Percentiles rank a stretch among this genome's conserved stretches.
phyloP scores from a whole-genome alignment of 2,113 vertebrate genomes.

The Anolis sagrei region DNA sequence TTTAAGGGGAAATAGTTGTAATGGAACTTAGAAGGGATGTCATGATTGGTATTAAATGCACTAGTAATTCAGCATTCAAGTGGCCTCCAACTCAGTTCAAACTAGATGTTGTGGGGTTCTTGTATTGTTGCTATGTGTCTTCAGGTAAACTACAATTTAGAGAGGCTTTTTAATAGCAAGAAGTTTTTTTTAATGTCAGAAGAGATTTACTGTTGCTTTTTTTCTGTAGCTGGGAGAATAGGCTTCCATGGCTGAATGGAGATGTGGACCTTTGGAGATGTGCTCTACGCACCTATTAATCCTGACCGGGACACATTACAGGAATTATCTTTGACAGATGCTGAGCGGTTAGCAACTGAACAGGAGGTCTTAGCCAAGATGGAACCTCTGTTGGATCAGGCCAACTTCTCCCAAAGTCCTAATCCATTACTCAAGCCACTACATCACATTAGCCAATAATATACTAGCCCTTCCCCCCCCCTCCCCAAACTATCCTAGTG shows the following conservation, averaged over 20 bases:
- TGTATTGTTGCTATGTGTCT: no score
- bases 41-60: neutral
- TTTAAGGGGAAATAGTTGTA: neutral
- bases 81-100: no score
- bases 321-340: conserved; percentile 57
- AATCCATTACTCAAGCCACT: neutral
- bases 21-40: neutral
- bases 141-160: no score
- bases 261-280: neutral
- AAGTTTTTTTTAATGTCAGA: no score
- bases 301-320: conserved; percentile 71
- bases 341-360: conserved; percentile 66
- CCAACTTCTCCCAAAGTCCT: conserved; percentile 54
- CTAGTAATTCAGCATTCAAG: no score
- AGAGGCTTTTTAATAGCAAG: no score
- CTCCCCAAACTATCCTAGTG: no score
- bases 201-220: no score
- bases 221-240: neutral
- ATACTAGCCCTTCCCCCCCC: no score
- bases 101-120: no score
- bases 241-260: neutral
- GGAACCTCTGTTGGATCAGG: conserved; percentile 71
- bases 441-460: neutral
- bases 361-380: conserved; percentile 66
- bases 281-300: conserved; percentile 73